Conservation (phyloP, 2,797 vertebrate genomes). For the Streptopelia turtur region DNA sequence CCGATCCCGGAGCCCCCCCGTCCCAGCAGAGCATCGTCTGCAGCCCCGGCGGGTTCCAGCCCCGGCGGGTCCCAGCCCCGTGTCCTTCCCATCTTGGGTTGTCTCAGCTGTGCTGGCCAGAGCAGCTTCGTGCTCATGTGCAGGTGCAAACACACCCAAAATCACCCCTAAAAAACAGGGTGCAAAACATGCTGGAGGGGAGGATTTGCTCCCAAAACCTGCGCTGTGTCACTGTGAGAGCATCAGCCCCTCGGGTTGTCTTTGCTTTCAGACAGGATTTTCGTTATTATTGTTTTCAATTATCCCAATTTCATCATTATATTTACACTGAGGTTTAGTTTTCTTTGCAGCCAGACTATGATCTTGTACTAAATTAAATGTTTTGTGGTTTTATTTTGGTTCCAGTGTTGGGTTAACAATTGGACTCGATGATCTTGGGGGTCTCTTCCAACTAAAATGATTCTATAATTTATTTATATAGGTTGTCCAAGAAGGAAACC, state of each 20-base stretch:
- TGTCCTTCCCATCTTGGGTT: background rate
- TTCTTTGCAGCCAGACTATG: background rate
- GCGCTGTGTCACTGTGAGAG: background rate
- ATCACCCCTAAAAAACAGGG: background rate
- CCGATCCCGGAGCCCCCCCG: background rate
- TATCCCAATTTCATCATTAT: background rate
- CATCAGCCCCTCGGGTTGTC: background rate
- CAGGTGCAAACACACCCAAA: background rate
- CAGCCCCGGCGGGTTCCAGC: background rate
- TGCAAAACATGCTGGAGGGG: background rate
- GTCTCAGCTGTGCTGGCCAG: background rate
- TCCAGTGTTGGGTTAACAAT: no score
- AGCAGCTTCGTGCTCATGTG: accelerated
- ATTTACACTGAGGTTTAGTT: background rate
- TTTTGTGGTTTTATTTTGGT: background rate
- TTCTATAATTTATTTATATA: no score
- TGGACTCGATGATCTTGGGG: no score
- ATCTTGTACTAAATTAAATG: background rate
- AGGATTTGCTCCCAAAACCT: background rate
- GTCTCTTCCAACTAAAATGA: no score
- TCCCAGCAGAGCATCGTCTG: background rate
- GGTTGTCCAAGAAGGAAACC: background rate
- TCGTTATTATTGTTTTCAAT: background rate
- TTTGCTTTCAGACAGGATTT: background rate
- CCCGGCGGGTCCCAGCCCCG: accelerated